phyloP scores from a whole-genome alignment of 2,797 vertebrate species.

The Sebastes iracundus region DNA sequence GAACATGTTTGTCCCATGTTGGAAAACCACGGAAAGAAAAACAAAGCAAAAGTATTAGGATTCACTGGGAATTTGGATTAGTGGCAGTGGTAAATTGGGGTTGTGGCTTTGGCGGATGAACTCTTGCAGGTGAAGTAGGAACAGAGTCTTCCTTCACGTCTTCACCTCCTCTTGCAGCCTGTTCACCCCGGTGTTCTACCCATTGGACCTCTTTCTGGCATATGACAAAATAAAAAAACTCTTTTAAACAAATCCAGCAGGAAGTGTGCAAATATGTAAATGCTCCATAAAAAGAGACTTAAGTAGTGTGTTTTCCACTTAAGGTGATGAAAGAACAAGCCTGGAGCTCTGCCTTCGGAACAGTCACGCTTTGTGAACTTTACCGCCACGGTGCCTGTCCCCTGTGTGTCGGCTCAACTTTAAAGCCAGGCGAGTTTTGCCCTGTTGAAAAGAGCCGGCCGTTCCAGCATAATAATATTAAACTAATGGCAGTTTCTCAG shows the following conservation, averaged over 20 bases:
- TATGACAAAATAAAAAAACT: not conserved
- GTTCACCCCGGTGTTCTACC: not conserved
- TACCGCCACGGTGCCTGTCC: constrained; percentile 56
- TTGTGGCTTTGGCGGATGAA: constrained; percentile 11
- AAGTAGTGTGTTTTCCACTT: constrained; percentile 58
- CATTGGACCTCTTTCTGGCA: not conserved
- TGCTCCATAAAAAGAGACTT: constrained; percentile 49
- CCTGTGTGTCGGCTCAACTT: constrained; percentile 59
- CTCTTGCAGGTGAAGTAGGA: constrained; percentile 17
- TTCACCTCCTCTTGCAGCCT: not conserved
- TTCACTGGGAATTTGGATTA: constrained; percentile 45
- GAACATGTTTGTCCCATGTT: constrained; percentile 54
- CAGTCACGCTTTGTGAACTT: constrained; percentile 67
- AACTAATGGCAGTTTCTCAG: constrained; percentile 65
- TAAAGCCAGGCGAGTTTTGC: constrained; percentile 48
- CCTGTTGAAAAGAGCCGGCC: constrained; percentile 41
- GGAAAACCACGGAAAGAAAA: constrained; percentile 22
- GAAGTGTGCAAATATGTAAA: constrained; percentile 67
- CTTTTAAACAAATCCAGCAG: constrained; percentile 37
- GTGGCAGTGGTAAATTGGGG: constrained; percentile 12
- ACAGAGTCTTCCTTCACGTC: constrained; percentile 7
- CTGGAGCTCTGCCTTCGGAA: constrained; percentile 57
- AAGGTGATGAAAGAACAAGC: constrained; percentile 61
- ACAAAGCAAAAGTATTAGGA: constrained; percentile 14
- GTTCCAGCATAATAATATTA: constrained; percentile 68